A percentile compares a stretch with the other conserved stretches of the same genome.
These are phyloP conservation scores for Geodia barretti DNA, from an alignment of 37 sponge, comb jelly and placozoan genomes.

Conservation along the genomic window DNA sequence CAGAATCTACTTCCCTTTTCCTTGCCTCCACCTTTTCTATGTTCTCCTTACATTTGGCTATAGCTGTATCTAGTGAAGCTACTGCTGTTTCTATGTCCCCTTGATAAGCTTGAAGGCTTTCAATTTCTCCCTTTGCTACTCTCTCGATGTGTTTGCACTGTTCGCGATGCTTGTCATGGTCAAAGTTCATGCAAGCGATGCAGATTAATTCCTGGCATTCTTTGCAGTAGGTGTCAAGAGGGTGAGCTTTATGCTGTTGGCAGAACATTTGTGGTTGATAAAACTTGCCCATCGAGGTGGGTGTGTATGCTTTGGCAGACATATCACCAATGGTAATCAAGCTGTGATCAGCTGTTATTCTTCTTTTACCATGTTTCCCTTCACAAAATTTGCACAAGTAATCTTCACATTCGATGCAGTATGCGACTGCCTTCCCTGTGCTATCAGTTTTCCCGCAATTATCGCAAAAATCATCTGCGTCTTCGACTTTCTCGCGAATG, in stretches of 20 bases:
- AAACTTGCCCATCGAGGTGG: neutral
- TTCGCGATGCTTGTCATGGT: conserved; percentile 13
- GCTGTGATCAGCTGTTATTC: conserved; percentile 26
- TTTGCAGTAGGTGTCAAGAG: conserved; percentile 34
- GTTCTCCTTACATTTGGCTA: conserved; percentile 11
- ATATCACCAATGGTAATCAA: conserved; percentile 11
- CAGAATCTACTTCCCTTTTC: conserved; percentile 12
- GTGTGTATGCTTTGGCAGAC: neutral
- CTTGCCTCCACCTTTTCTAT: conserved; percentile 3
- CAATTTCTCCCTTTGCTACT: conserved; percentile 16
- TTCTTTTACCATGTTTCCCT: conserved; percentile 26
- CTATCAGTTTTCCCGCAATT: conserved; percentile 13
- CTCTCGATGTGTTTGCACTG: conserved; percentile 16
- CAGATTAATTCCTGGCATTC: conserved; percentile 21
- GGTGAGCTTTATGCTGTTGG: conserved; percentile 6
- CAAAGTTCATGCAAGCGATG: conserved; percentile 18
- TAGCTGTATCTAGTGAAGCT: conserved; percentile 12
- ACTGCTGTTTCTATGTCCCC: neutral
- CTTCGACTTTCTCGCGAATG: conserved; percentile 19
- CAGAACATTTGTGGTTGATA: conserved; percentile 17
- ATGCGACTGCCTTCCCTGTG: conserved; percentile 28
- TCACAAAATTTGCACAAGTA: conserved; percentile 46
- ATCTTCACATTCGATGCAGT: conserved; percentile 37
- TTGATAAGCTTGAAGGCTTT: neutral
- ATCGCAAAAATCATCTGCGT: conserved; percentile 17